Base-by-base conservation (phyloP, 2,113 vertebrate genomes). In the Galbula dea region DNA sequence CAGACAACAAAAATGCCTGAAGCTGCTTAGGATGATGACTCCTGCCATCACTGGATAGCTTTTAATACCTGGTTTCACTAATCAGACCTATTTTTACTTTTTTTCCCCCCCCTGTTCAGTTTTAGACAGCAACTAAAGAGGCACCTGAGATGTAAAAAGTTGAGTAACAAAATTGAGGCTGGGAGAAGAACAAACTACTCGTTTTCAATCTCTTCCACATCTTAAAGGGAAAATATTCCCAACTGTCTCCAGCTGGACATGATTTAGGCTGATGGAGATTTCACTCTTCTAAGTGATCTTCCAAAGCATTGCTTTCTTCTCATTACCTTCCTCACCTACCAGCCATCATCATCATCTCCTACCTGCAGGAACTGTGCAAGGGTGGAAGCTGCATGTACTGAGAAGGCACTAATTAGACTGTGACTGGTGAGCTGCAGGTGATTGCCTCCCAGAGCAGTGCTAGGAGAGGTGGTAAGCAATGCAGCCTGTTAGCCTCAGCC, bases 341-440 rank as follows among this genome's bases (percentile, higher is more conserved):
- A 83, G 59, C 63, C 75, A 36, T 6, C 62, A 27, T 5, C 62
- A 30, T 19, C 82, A 54, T 18, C 43, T 43, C 48, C n/a, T 30
- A 27, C 59, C 63, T 2, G 1, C 49, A 46, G 39, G 46, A 46
- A 59, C 65, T 1, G 3, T 5, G 30, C 26, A 41, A 52, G 49
- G 65, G 62, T 52, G 24, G 69, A 59, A 48, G 36, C 29, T 36
- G 48, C 22, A 3, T 1, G n/a, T 15, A 23, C 8, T 3, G 26
- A 63, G 61, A 37, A 54, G 68, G 68, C 12, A 55, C 49, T 41
- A 76, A 39, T 27, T n/a, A 68, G 45, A 9, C 21, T 0, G 6
- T 0, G 19, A 29, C 34, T 32, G 65, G 37, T 18, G 59, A 2
- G 2, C 3, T 29, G 29, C 68, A 83, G 1, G 0, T 2, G 51